Conservation (phyloP, 2,888 invertebrate species). For the Brachycybe producta region DNA sequence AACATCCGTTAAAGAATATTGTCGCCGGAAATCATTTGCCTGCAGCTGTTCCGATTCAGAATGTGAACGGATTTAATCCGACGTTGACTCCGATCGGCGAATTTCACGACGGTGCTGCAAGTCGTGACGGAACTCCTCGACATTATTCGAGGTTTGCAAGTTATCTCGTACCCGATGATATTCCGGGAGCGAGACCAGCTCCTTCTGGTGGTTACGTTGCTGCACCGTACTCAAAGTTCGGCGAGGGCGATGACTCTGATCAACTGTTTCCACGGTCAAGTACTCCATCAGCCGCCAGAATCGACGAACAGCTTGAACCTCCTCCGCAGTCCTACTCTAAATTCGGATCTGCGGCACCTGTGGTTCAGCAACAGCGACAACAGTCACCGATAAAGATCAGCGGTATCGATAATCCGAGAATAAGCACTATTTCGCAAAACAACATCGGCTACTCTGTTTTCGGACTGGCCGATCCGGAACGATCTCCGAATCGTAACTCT, state of each 20-base stretch:
- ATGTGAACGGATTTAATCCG: slow-evolving; percentile 2
- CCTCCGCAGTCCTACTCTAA: not conserved
- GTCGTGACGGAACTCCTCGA: slow-evolving; percentile 4
- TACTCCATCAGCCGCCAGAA: not conserved
- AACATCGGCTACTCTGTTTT: slow-evolving; percentile 11
- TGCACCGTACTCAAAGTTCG: slow-evolving; percentile 14
- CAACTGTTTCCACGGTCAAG: not conserved
- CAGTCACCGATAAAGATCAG: not conserved
- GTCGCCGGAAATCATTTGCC: not conserved
- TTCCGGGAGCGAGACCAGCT: not conserved
- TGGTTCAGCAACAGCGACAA: not conserved
- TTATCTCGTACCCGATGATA: slow-evolving; percentile 3
- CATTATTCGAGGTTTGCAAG: slow-evolving; percentile 16
- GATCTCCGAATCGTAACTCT: not conserved
- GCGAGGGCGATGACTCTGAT: not conserved
- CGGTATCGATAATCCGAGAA: not conserved
- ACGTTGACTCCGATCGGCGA: slow-evolving; percentile 8
- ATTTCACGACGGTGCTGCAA: slow-evolving; percentile 1
- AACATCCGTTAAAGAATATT: slow-evolving; percentile 16
- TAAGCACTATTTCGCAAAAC: not conserved
- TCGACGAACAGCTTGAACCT: not conserved
- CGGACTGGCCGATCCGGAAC: not conserved
- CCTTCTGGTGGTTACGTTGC: slow-evolving; percentile 3
- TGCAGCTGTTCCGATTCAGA: not conserved
- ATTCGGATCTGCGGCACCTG: not conserved